phyloP scores from a whole-genome alignment of 2,113 vertebrate genomes.

The Sapayoa aenigma region DNA sequence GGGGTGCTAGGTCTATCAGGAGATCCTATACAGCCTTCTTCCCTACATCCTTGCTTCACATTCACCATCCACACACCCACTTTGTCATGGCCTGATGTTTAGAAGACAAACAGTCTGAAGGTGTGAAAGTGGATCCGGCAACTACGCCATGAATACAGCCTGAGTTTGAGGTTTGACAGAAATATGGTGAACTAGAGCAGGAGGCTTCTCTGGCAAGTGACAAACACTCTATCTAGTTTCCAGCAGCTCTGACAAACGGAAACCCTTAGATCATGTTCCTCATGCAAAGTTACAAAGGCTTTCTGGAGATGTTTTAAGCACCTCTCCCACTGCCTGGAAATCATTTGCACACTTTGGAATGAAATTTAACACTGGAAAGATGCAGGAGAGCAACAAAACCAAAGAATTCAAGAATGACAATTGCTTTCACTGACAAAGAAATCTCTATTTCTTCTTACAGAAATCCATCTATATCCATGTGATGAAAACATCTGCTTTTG shows the following conservation, averaged over 20 bases:
- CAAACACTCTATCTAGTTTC: rapidly evolving
- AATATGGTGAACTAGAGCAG: rapidly evolving
- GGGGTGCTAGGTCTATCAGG: too few relatives aligned
- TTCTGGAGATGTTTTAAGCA: neutral
- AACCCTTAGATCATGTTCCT: neutral
- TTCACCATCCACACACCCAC: neutral
- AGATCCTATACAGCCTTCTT: neutral
- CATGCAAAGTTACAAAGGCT: neutral
- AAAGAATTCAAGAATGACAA: neutral
- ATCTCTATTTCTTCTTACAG: neutral
- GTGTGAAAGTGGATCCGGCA: neutral
- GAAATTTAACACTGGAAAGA: neutral
- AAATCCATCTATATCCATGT: rapidly evolving
- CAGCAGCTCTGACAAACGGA: neutral
- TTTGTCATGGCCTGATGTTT: neutral
- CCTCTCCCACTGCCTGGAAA: neutral
- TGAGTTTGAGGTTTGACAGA: rapidly evolving
- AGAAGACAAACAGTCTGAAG: neutral
- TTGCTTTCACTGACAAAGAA: neutral
- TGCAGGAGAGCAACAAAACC: neutral
- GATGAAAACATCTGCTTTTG: slow-evolving; percentile 5
- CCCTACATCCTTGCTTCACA: neutral
- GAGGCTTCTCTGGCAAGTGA: neutral
- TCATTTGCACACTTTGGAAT: neutral
- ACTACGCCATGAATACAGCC: neutral